Evolutionary conservation across 1,140 invertebrate genomes (phyloP), one percentile per base, ranked within the genome.

Genomic region (Gerris buenoi): DNA sequence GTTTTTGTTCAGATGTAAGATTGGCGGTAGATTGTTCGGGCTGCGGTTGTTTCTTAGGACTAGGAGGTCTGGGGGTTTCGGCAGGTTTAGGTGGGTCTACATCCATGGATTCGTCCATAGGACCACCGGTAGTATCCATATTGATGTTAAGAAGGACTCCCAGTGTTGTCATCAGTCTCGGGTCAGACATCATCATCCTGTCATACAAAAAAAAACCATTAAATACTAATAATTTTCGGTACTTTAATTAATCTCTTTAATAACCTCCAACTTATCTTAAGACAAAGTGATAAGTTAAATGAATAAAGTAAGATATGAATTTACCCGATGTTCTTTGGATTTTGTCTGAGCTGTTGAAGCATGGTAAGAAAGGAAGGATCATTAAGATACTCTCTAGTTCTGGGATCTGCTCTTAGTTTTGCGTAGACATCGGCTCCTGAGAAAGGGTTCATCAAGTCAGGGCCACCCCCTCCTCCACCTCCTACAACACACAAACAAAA

Each of bases 321-420:
- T 75, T 73, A 83, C 76, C 72, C 78, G 71, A 81, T 77, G 46
- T 70, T 69, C 33, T 76, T 80, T 15, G 88, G 87, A 78, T 90
- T 86, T 14, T 73, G 76, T 71, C 83, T 81, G 0, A 91, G 71
- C 69, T 85, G 80, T 71, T 83, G 73, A 25, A 91, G 73, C 28
- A 86, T 72, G 70, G 82, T 81, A 18, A 88, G 69, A 76, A 87
- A 92, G 65, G 86, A 83, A 2, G 88, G 88, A 78, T 93, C 88
- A 66, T 87, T 82, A 3, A 92, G 72, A 73, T 81, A 87, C 28
- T 82, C 82, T 73, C 77, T 82, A 0, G 89, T 91, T 74, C 83
- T 80, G 14, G 89, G 87, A 78, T 92, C 83, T n/a, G 76, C 81
- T 67, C 78, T 75, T n/a, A 92, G 73, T 77, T 87, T 88, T 0